Evolutionary conservation across 1,140 invertebrate genomes (phyloP).

Genomic region (Brachionus manjavacas): DNA sequence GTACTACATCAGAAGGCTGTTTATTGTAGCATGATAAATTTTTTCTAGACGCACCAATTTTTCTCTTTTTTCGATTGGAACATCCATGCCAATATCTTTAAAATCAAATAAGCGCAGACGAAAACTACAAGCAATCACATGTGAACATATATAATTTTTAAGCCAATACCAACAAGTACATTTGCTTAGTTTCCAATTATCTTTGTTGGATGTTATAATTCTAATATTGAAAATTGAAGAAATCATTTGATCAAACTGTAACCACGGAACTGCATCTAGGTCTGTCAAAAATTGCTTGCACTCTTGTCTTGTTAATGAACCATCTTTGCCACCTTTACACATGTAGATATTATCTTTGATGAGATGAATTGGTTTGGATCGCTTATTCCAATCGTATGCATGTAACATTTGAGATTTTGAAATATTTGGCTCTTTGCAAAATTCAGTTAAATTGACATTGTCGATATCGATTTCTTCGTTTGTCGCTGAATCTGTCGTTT

Average conservation of each 20-base stretch:
- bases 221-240: not conserved
- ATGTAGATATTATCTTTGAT: constrained; percentile 14
- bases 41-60: not conserved
- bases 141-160: constrained; percentile 9
- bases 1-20: not conserved
- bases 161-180: not conserved
- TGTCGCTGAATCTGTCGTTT: not conserved
- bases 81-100: constrained; percentile 15
- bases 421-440: constrained; percentile 9
- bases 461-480: constrained; percentile 15
- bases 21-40: not conserved
- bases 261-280: not conserved
- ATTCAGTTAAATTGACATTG: not conserved
- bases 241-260: constrained; percentile 1
- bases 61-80: not conserved
- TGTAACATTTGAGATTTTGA: constrained; percentile 22
- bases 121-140: constrained; percentile 13
- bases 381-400: constrained; percentile 11
- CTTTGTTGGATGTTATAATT: not conserved
- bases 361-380: constrained; percentile 10
- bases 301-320: constrained; percentile 1
- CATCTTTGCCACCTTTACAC: not conserved
- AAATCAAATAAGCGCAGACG: not conserved
- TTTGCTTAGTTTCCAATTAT: constrained; percentile 15
- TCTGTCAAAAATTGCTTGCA: not conserved